A percentile compares a stretch with the other conserved stretches of the same genome.
These are phyloP conservation scores for Autographa pulchrina DNA, from an alignment of 2,888 invertebrate genomes.

Conservation along the genomic window DNA sequence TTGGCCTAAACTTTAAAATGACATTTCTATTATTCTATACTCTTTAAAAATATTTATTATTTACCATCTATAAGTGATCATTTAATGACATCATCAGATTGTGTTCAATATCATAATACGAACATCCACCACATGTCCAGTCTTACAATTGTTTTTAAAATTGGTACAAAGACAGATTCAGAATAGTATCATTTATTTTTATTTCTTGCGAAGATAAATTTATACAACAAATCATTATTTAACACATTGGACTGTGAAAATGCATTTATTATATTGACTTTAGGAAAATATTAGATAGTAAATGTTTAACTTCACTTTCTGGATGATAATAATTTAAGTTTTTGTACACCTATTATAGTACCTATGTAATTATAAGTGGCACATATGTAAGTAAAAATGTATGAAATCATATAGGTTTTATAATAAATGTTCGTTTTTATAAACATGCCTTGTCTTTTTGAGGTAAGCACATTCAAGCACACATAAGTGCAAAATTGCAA, in stretches of 20 bases:
- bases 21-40: neutral
- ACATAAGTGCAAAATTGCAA: neutral
- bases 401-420: slow-evolving; percentile 58
- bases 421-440: slow-evolving; percentile 64
- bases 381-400: slow-evolving; percentile 54
- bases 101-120: slow-evolving; percentile 10
- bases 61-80: slow-evolving; percentile 7
- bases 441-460: neutral
- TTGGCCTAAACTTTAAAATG: neutral
- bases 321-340: slow-evolving; percentile 27
- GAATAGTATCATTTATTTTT: neutral
- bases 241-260: slow-evolving; percentile 31
- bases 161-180: neutral
- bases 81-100: slow-evolving; percentile 10
- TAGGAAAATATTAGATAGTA: slow-evolving; percentile 27
- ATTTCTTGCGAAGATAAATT: slow-evolving; percentile 10
- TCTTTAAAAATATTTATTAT: neutral
- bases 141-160: neutral
- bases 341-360: slow-evolving; percentile 43
- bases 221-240: slow-evolving; percentile 13
- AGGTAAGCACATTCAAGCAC: neutral
- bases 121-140: neutral
- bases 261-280: slow-evolving; percentile 53
- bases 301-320: slow-evolving; percentile 18
- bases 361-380: slow-evolving; percentile 48